Evolutionary conservation across 2,888 invertebrate genomes (phyloP).

Genomic region (Cephus pygmeus): DNA sequence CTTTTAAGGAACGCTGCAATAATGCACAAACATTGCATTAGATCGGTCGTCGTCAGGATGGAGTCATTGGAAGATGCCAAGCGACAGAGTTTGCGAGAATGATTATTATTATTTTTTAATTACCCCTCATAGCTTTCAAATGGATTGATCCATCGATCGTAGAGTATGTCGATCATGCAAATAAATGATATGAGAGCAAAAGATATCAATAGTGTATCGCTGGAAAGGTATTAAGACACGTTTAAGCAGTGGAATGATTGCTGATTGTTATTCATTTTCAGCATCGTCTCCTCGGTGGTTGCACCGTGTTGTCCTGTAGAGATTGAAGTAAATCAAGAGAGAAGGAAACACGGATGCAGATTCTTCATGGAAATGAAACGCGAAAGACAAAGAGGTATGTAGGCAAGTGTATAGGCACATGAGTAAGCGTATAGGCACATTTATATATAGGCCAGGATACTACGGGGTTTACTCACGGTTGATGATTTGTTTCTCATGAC

Average conservation of each 20-base stretch:
- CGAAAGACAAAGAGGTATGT: background rate
- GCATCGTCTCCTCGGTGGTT: background rate
- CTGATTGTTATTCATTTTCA: background rate
- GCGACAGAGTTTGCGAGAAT: background rate
- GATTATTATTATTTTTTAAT: slow-evolving; percentile 49
- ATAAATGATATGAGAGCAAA: background rate
- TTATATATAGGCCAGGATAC: slow-evolving; percentile 19
- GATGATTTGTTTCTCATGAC: slow-evolving; percentile 33
- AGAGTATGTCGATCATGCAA: background rate
- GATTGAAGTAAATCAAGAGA: slow-evolving; percentile 3
- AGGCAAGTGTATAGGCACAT: background rate
- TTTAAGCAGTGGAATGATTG: background rate
- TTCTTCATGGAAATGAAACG: background rate
- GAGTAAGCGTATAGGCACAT: slow-evolving; percentile 6
- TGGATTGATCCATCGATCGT: background rate
- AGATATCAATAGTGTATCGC: background rate
- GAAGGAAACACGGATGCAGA: background rate
- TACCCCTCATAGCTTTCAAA: slow-evolving; percentile 42
- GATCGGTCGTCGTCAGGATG: background rate
- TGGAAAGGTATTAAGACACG: background rate
- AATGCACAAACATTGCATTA: background rate
- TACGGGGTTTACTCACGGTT: slow-evolving; percentile 59
- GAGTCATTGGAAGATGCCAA: background rate
- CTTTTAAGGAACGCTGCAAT: slow-evolving; percentile 80
- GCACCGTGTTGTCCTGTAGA: background rate